A percentile compares a stretch with the other conserved stretches of the same genome.
These are phyloP conservation scores for Calephelis perditalis DNA, from an alignment of 2,888 invertebrate genomes.

Conservation along the genomic window DNA sequence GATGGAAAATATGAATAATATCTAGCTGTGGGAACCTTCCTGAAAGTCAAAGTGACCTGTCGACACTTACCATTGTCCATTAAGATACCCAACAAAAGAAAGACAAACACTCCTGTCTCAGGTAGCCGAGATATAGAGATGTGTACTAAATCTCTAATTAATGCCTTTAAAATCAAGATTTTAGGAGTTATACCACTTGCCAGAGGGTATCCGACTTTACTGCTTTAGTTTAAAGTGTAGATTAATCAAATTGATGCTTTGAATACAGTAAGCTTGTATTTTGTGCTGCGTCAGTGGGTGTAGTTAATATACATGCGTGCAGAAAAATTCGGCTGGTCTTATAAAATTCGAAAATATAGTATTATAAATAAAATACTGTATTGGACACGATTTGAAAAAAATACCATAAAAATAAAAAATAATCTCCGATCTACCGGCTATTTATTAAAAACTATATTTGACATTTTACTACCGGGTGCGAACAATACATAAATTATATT, in stretches of 20 bases:
- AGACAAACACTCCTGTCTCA: conserved; percentile 35
- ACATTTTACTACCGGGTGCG: too few species aligned
- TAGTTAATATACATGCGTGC: conserved; percentile 31
- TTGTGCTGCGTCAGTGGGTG: conserved; percentile 32
- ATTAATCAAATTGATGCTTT: neutral
- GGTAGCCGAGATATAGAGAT: conserved; percentile 45
- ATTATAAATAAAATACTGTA: too few species aligned
- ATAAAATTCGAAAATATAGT: neutral
- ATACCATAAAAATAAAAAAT: too few species aligned
- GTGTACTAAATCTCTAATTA: conserved; percentile 46
- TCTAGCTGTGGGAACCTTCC: conserved; percentile 9
- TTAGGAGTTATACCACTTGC: conserved; percentile 14
- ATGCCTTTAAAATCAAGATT: conserved; percentile 32
- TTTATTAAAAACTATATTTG: too few species aligned
- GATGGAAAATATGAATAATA: neutral
- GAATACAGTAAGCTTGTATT: conserved; percentile 19
- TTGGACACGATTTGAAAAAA: too few species aligned
- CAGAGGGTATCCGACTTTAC: conserved; percentile 23
- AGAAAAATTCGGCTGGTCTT: conserved; percentile 9
- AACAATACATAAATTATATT: too few species aligned
- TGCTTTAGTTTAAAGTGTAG: neutral
- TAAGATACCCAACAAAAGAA: conserved; percentile 23
- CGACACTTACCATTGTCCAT: conserved; percentile 14
- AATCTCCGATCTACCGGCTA: too few species aligned
- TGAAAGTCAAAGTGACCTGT: conserved; percentile 18